Percentiles rank a stretch among this genome's conserved stretches.
Conservation (phyloP, 1,140 invertebrate species). For the Aphidius ervi region DNA sequence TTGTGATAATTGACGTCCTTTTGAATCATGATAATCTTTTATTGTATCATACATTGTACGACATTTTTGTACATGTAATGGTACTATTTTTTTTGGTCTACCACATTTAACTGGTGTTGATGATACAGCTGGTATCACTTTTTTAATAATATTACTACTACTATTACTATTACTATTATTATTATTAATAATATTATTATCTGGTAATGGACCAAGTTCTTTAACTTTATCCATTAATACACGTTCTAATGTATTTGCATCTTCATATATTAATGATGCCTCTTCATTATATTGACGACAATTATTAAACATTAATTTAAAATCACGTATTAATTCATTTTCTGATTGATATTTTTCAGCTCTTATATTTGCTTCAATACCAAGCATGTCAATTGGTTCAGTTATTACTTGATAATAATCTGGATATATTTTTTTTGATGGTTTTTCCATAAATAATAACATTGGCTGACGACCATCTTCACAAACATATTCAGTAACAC, state of each 20-base stretch:
- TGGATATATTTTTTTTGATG: conserved; percentile 91
- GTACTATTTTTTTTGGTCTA: conserved; percentile 53
- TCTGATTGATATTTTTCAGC: conserved; percentile 63
- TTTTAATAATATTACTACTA: background rate
- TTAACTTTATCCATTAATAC: conserved; percentile 79
- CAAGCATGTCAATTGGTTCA: conserved; percentile 92
- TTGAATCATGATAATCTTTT: conserved; percentile 83
- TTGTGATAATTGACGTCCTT: conserved; percentile 77
- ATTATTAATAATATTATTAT: conserved; percentile 34
- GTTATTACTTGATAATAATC: conserved; percentile 94
- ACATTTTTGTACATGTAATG: conserved; percentile 71
- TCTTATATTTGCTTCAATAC: conserved; percentile 88
- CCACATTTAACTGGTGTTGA: conserved; percentile 46
- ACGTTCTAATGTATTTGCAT: conserved; percentile 84
- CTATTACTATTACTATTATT: conserved; percentile 35
- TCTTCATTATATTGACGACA: conserved; percentile 96
- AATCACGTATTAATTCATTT: conserved; percentile 65
- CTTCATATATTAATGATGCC: conserved; percentile 89
- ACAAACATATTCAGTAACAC: conserved; percentile 72
- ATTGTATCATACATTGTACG: conserved; percentile 86
- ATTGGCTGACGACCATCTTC: conserved; percentile 81
- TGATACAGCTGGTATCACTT: conserved; percentile 32
- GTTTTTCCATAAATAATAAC: conserved; percentile 93
- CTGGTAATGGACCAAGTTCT: conserved; percentile 61
- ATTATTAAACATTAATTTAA: conserved; percentile 90